These are phyloP conservation scores for Chionodraco myersi DNA, from an alignment of 2,113 vertebrate species.

Conservation along the genomic window DNA sequence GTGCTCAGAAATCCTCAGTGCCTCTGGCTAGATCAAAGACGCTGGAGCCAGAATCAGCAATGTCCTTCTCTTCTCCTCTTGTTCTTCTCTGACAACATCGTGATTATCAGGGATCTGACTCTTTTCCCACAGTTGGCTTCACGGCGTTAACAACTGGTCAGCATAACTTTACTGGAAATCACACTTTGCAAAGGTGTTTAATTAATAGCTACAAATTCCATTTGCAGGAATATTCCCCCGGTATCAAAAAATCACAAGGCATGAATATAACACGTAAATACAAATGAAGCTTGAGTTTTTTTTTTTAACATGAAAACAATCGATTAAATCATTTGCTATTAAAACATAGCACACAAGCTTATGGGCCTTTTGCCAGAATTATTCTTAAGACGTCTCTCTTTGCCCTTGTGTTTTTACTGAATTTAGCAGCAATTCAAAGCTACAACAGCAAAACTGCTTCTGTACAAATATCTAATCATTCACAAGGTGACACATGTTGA, in stretches of 20 bases:
- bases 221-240: constrained; percentile 44
- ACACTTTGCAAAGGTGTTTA: constrained; percentile 67
- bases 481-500: constrained; percentile 74
- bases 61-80: constrained; percentile 61
- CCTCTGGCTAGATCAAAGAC: constrained; percentile 60
- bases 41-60: constrained; percentile 54
- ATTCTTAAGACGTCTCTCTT: background rate
- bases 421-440: constrained; percentile 50
- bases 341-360: constrained; percentile 2
- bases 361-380: background rate
- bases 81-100: constrained; percentile 68
- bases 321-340: constrained; percentile 12
- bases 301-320: constrained; percentile 38
- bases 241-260: constrained; percentile 26
- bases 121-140: constrained; percentile 56
- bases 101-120: constrained; percentile 69
- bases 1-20: constrained; percentile 63
- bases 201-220: constrained; percentile 66
- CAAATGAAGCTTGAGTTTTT: constrained; percentile 23
- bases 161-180: constrained; percentile 63
- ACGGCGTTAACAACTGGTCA: constrained; percentile 52
- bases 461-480: constrained; percentile 69
- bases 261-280: constrained; percentile 15
- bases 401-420: constrained; percentile 5
- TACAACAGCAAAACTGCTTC: constrained; percentile 25